Base-by-base conservation (phyloP, 2,797 vertebrate genomes). In the Vireo griseus region DNA sequence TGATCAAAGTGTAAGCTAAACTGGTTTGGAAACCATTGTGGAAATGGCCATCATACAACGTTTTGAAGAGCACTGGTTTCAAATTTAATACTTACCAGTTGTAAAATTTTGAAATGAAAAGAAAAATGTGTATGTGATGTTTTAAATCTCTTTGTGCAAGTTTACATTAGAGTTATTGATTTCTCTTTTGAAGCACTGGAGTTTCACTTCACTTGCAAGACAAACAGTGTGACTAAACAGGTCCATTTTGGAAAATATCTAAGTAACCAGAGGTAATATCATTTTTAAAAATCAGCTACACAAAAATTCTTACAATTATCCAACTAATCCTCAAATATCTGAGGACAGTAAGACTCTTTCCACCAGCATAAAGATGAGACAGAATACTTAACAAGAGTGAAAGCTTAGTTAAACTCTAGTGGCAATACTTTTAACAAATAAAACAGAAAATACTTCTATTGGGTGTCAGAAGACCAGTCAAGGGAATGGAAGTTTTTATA, bases 401-500 rank as follows among this genome's bases (percentile, higher is more conserved):
- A 90, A 73, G 13, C 14, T 90, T 44, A 66, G 29, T 42, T 86
- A 55, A 82, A 71, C 5, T 77, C 7, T 10, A 45, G 10, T 29
- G 24, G 12, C 9, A 44, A 13, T 63, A 21, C 63, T 94, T 73
- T 44, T 57, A 79, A 55, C n/a, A 86, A 81, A 73, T 24, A 76
- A 76, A 77, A 59, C 71, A 21, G 11, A 65, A 91, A 65, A 84
- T 14, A 11, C 3, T 58, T 61, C 10, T 62, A 8, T 42, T 59
- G 19, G 22, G 20, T 66, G 57, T 79, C 71, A 88, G 39, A 86
- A 58, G n/a, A 59, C 24, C 33, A 79, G 48, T 28, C 40, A 90
- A 62, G 25, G n/a, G 89, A 92, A 73, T 4, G 54, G 26, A 73
- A 78, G 13, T 42, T 88, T 77, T 90, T 61, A 61, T 62, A 15